These are phyloP conservation scores for Hypsopygia costalis DNA, from an alignment of 2,888 invertebrate genomes.

Conservation along the genomic window DNA sequence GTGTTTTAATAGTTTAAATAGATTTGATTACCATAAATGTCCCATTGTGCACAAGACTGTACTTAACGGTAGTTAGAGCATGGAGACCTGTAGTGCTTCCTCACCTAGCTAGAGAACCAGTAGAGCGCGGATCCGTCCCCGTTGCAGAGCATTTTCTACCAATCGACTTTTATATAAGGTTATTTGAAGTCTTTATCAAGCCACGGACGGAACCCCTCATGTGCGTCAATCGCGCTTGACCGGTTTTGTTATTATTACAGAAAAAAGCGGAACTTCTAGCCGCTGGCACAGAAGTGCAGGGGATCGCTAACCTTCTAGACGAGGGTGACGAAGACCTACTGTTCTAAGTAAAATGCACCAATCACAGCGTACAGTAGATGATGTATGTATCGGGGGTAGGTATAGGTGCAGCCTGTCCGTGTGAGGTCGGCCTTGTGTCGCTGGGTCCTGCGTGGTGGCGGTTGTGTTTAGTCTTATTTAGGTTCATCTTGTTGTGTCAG, in stretches of 20 bases:
- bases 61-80: no score
- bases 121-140: no score
- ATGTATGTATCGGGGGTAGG: slow-evolving; percentile 12
- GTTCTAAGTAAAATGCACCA: slow-evolving; percentile 16
- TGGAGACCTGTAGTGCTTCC: no score
- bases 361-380: slow-evolving; percentile 9
- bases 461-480: neutral
- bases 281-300: slow-evolving; percentile 16
- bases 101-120: no score
- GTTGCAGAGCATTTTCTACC: no score
- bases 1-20: no score
- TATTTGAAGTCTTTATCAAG: no score
- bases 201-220: no score
- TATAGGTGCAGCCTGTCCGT: slow-evolving; percentile 14
- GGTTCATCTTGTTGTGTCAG: neutral
- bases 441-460: neutral
- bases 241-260: slow-evolving; percentile 25
- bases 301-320: slow-evolving; percentile 22
- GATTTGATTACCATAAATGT: no score
- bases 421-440: slow-evolving; percentile 3
- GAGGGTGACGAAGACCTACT: slow-evolving; percentile 25
- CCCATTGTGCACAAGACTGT: no score
- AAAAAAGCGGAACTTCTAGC: slow-evolving; percentile 22
- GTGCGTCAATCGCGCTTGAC: slow-evolving; percentile 11
- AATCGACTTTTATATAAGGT: no score